Evolutionary conservation across 2,888 invertebrate genomes (phyloP).

Genomic region (Ferdinandea cuprea): DNA sequence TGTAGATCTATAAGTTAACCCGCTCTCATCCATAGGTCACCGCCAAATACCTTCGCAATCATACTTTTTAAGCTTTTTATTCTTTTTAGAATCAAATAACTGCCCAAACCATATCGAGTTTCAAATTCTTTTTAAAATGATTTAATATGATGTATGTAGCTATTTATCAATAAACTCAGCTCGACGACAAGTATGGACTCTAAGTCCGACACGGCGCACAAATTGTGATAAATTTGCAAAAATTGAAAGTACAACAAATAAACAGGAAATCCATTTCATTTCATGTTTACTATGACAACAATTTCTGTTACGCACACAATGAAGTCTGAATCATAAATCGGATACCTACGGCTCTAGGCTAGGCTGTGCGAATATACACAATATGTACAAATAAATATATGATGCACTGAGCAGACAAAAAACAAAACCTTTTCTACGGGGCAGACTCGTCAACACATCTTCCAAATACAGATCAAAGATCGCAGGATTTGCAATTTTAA

Average conservation of each 20-base stretch:
- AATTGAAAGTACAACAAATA: conserved; percentile 14
- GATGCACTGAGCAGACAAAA: background rate
- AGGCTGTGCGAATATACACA: no score
- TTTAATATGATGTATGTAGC: no score
- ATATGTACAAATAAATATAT: no score
- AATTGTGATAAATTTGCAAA: background rate
- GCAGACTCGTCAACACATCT: background rate
- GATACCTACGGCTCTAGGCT: background rate
- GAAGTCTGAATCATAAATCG: background rate
- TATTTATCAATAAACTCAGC: conserved; percentile 33
- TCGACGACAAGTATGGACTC: conserved; percentile 1
- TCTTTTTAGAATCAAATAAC: no score
- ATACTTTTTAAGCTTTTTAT: no score
- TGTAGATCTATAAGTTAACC: no score
- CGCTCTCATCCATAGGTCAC: no score
- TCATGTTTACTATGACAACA: conserved; percentile 40
- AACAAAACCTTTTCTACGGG: background rate
- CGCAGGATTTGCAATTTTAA: conserved; percentile 19
- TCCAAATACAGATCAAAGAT: background rate
- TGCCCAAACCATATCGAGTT: background rate
- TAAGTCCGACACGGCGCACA: conserved; percentile 6
- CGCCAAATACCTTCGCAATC: no score
- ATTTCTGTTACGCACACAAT: conserved; percentile 11
- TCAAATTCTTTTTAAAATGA: conserved; percentile 25
- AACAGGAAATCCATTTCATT: conserved; percentile 34